Percentiles rank a stretch among this genome's conserved stretches.
These are phyloP conservation scores for Theropithecus gelada DNA, from an alignment of 2,113 vertebrate species.

Conservation along the genomic window DNA sequence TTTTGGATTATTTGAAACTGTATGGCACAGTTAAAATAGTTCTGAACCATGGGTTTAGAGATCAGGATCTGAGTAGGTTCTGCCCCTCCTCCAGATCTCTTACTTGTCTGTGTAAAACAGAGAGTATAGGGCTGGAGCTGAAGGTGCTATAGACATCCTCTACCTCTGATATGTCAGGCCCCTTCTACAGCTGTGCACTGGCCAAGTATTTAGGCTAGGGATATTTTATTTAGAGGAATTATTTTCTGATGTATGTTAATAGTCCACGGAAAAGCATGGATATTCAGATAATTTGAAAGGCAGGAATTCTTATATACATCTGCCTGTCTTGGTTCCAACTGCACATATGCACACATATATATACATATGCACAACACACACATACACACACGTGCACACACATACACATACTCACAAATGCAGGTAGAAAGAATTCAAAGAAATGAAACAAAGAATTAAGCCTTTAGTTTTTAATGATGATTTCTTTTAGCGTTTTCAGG, in stretches of 20 bases:
- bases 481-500: not conserved
- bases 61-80: not conserved
- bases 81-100: not conserved
- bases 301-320: not conserved
- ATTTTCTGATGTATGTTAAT: not conserved
- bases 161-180: not conserved
- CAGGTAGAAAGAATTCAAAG: not conserved
- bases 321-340: rapidly evolving
- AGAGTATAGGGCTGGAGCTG: not conserved
- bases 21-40: not conserved
- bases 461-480: not conserved
- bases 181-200: not conserved
- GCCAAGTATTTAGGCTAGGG: not conserved
- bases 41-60: not conserved
- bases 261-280: not conserved
- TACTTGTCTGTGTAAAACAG: not conserved
- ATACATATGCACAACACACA: rapidly evolving
- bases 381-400: not conserved
- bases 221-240: not conserved
- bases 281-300: not conserved
- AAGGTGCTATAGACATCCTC: not conserved
- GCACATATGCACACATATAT: rapidly evolving
- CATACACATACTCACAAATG: not conserved
- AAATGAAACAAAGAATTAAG: not conserved
- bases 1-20: not conserved